These are phyloP conservation scores for Epicauta chinensis DNA, from an alignment of 1,140 invertebrate genomes.

Conservation along the genomic window DNA sequence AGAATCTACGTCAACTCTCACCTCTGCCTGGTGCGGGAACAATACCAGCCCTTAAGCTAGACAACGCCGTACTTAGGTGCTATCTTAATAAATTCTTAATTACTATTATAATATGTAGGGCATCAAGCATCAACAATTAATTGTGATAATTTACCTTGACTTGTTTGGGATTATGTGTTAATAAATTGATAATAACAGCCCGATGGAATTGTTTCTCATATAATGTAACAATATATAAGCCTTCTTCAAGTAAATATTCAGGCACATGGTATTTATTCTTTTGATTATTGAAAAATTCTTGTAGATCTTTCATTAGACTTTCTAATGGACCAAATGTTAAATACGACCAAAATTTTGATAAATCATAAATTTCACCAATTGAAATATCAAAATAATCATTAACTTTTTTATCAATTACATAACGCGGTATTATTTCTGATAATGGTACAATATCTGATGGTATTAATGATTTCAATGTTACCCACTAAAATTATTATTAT, in stretches of 20 bases:
- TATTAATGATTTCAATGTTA: neutral
- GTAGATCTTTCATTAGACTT: conserved; percentile 30
- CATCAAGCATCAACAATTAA: too few species aligned
- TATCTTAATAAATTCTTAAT: too few species aligned
- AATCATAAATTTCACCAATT: conserved; percentile 32
- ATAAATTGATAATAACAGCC: conserved; percentile 22
- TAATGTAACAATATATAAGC: conserved; percentile 25
- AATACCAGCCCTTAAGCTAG: too few species aligned
- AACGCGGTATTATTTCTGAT: conserved; percentile 20
- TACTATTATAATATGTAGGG: too few species aligned
- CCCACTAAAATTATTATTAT: conserved; percentile 2
- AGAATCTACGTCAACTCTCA: too few species aligned
- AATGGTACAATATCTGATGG: neutral
- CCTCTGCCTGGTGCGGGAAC: too few species aligned
- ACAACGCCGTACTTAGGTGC: too few species aligned
- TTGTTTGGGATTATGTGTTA: conserved; percentile 10
- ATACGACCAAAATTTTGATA: conserved; percentile 35
- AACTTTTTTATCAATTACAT: conserved; percentile 16
- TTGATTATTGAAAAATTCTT: conserved; percentile 18
- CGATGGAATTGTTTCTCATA: conserved; percentile 29
- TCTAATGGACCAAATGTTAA: conserved; percentile 16
- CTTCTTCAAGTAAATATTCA: conserved; percentile 16
- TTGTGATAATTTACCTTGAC: conserved; percentile 23
- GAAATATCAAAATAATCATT: conserved; percentile 25
- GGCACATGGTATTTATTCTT: conserved; percentile 16